These are phyloP conservation scores for Tokudaia tokunoshimensis DNA, from an alignment of 2,797 vertebrate species.

Conservation along the genomic window DNA sequence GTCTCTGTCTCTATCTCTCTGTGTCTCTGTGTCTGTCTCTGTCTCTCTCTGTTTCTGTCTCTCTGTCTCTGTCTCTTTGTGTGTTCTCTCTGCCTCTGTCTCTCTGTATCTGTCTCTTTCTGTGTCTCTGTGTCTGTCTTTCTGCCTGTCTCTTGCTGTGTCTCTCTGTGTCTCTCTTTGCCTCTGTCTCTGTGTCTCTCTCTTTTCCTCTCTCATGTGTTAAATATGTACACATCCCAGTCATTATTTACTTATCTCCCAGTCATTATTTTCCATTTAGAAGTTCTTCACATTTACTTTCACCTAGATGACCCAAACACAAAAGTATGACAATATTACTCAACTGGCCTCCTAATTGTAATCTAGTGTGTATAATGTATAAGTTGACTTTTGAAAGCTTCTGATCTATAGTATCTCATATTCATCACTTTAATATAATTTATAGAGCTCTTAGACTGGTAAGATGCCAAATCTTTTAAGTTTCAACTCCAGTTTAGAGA, in stretches of 20 bases:
- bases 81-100: too few relatives aligned
- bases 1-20: too few relatives aligned
- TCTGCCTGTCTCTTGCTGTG: neutral
- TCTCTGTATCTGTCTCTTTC: too few relatives aligned
- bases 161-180: neutral
- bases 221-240: too few relatives aligned
- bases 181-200: too few relatives aligned
- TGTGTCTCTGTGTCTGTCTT: too few relatives aligned
- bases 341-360: neutral
- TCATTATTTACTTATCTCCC: neutral
- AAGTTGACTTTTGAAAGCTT: neutral
- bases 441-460: neutral
- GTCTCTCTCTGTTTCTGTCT: too few relatives aligned
- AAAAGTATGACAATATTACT: neutral
- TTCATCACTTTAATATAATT: slow-evolving; percentile 2
- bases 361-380: neutral
- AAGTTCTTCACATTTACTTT: slow-evolving; percentile 5
- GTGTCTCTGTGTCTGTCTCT: too few relatives aligned
- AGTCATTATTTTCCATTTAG: neutral
- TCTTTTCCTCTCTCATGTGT: too few relatives aligned
- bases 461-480: neutral
- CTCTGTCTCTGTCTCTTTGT: too few relatives aligned
- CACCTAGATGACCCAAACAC: neutral
- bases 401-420: neutral
- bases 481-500: neutral